A percentile compares a stretch with the other conserved stretches of the same genome.
Conservation (phyloP, 2,113 vertebrate species). For the Zosterops hypoxanthus region DNA sequence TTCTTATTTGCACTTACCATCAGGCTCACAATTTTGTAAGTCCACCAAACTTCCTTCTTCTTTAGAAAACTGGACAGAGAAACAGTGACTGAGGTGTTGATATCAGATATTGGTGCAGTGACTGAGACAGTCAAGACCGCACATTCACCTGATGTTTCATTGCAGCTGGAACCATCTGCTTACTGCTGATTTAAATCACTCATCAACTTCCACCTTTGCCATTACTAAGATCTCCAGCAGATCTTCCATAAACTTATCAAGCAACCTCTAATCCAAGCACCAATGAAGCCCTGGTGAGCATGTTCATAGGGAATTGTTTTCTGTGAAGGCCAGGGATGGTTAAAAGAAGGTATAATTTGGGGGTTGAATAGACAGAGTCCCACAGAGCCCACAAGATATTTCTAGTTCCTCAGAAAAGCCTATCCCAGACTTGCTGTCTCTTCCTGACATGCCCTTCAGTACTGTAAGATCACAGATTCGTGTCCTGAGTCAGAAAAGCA, state of each 20-base stretch:
- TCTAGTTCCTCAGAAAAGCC: neutral
- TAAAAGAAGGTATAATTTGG: neutral
- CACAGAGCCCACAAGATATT: neutral
- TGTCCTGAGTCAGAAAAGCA: neutral
- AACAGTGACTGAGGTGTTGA: neutral
- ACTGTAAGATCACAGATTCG: neutral
- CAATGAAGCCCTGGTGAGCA: neutral
- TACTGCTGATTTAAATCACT: neutral
- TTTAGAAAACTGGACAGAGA: neutral
- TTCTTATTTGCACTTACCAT: neutral
- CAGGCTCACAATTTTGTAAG: neutral
- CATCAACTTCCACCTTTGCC: neutral
- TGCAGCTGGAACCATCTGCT: neutral
- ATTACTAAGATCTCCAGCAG: neutral
- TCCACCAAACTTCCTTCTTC: neutral
- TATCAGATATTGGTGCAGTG: neutral
- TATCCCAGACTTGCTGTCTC: neutral
- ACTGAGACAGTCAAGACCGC: neutral
- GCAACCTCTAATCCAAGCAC: neutral
- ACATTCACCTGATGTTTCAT: neutral
- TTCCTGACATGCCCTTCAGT: neutral
- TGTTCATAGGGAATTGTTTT: neutral
- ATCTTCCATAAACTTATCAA: neutral
- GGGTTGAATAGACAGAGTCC: neutral
- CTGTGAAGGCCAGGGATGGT: neutral